These are phyloP conservation scores for Rugalucina vietnamica DNA, from an alignment of 2,888 invertebrate species.

Conservation along the genomic window DNA sequence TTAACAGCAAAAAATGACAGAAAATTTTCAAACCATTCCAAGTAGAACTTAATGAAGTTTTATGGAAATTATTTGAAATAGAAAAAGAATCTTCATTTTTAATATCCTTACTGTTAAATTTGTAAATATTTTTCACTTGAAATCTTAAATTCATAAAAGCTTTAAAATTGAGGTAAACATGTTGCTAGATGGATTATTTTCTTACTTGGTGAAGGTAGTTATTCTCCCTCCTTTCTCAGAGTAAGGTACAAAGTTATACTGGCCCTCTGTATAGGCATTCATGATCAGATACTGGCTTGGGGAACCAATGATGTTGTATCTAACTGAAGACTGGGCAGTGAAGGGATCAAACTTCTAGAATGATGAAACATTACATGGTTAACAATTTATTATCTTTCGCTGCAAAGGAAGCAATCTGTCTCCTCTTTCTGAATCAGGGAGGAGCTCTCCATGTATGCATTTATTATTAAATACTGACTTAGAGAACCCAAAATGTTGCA, in stretches of 20 bases:
- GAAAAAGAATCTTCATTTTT: no score
- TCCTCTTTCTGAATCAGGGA: constrained; percentile 53
- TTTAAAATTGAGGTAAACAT: no score
- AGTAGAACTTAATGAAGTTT: no score
- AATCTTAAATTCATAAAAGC: no score
- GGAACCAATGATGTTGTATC: constrained; percentile 67
- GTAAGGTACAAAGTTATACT: constrained; percentile 65
- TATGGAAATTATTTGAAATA: no score
- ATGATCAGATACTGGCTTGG: constrained; percentile 66
- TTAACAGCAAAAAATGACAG: no score
- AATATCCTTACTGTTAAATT: no score
- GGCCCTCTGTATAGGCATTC: constrained; percentile 66
- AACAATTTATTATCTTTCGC: no score
- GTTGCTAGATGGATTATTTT: no score
- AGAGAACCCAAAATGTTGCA: constrained; percentile 68
- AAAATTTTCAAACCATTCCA: no score
- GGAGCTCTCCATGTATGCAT: constrained; percentile 67
- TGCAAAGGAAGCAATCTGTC: no score
- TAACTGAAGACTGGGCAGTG: constrained; percentile 62
- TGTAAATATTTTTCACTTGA: no score
- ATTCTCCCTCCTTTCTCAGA: constrained; percentile 71
- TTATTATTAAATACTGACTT: constrained; percentile 66
- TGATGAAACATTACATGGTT: background rate
- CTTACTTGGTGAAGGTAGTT: constrained; percentile 77
- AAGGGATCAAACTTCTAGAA: constrained; percentile 43